phyloP scores from a whole-genome alignment of 2,113 vertebrate genomes.

The Ranitomeya variabilis region DNA sequence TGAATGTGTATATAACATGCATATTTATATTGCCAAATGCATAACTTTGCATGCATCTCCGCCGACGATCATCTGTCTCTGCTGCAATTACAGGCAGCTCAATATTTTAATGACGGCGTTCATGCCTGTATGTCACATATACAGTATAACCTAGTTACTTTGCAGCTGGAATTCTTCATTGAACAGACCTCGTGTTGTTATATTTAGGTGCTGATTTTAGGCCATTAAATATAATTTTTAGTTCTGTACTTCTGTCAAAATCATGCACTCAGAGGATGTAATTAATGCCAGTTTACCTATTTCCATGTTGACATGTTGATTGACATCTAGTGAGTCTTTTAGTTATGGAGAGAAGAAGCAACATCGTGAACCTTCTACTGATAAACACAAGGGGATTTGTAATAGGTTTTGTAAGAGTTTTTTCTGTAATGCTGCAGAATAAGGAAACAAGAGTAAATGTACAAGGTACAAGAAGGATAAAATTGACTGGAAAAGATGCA shows the following conservation, averaged over 20 bases:
- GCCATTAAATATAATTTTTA: neutral
- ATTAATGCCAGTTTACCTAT: neutral
- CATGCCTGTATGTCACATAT: neutral
- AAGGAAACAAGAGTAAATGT: no score
- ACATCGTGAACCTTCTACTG: neutral
- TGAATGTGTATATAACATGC: slow-evolving; percentile 13
- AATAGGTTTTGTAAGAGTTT: no score
- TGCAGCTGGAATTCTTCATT: neutral
- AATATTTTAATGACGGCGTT: slow-evolving; percentile 24
- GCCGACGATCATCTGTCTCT: neutral
- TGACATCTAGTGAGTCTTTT: neutral
- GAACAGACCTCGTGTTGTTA: neutral
- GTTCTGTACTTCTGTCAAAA: neutral
- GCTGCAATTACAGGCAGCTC: slow-evolving; percentile 17
- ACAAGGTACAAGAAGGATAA: no score
- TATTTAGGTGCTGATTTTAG: slow-evolving; percentile 21
- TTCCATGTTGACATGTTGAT: neutral
- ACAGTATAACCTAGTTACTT: slow-evolving; percentile 6
- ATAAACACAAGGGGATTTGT: no score
- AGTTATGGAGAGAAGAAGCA: neutral
- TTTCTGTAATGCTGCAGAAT: no score
- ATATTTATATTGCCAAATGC: slow-evolving; percentile 27
- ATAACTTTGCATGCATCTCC: slow-evolving; percentile 25
- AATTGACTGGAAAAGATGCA: no score
- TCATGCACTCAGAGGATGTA: neutral